Percentiles rank a stretch among this genome's conserved stretches.
These are phyloP conservation scores for Oryzias curvinotus DNA, from an alignment of 2,113 vertebrate species.

Conservation along the genomic window DNA sequence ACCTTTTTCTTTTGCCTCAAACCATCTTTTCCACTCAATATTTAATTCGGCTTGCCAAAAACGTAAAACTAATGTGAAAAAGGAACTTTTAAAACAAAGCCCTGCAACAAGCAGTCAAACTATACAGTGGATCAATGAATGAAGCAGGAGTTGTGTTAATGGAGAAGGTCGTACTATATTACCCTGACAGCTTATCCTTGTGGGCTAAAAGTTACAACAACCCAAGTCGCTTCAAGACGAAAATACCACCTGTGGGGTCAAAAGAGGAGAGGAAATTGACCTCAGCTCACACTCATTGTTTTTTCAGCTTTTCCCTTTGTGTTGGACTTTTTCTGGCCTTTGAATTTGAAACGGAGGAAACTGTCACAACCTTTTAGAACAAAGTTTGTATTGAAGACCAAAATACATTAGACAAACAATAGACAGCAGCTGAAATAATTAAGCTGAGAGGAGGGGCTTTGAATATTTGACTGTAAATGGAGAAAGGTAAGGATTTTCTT, in stretches of 20 bases:
- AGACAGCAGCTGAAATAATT: conserved; percentile 9
- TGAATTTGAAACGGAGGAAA: neutral
- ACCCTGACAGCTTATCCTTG: neutral
- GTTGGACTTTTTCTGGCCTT: neutral
- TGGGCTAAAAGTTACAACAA: neutral
- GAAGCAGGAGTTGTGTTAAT: no score
- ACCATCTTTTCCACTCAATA: rapidly evolving
- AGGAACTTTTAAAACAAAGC: no score
- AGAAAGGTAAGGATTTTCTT: neutral
- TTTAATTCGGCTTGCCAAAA: conserved; percentile 1
- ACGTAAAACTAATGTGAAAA: neutral
- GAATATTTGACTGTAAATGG: neutral
- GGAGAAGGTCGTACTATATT: neutral
- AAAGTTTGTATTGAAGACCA: neutral
- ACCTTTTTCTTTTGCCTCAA: rapidly evolving
- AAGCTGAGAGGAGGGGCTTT: neutral
- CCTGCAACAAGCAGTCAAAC: no score
- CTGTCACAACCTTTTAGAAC: neutral
- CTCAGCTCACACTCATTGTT: conserved; percentile 12
- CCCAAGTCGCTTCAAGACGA: neutral
- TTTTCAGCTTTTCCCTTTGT: conserved; percentile 26
- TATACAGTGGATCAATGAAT: no score
- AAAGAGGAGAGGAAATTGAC: neutral
- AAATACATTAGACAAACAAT: neutral
- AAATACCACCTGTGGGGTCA: conserved; percentile 19